Conservation (phyloP, 1,140 invertebrate species). For the Calycopis cecrops region DNA sequence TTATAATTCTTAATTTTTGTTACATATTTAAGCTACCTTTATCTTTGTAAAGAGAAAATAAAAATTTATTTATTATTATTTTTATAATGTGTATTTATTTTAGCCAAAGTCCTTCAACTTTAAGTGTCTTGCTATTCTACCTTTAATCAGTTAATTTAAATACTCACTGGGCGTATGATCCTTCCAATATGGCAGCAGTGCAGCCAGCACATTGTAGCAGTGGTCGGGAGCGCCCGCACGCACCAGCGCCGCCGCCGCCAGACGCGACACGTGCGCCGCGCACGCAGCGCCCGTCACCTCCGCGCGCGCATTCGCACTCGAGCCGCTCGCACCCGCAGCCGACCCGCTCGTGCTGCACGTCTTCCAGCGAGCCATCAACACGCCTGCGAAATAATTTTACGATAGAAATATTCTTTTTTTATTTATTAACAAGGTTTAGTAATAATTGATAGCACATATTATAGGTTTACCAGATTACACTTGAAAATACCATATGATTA, state of each 20-base stretch:
- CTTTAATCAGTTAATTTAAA: no score
- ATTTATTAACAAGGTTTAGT: no score
- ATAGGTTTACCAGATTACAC: no score
- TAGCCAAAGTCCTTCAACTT: no score
- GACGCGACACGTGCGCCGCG: slow-evolving; percentile 88
- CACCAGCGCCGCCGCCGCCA: slow-evolving; percentile 85
- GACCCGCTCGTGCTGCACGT: slow-evolving; percentile 39
- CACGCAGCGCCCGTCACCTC: slow-evolving; percentile 73
- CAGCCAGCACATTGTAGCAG: slow-evolving; percentile 87
- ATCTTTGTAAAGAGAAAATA: no score
- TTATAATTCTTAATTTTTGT: no score
- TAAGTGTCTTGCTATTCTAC: no score
- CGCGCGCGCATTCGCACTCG: slow-evolving; percentile 24
- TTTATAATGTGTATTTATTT: no score
- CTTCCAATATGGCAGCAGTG: slow-evolving; percentile 89
- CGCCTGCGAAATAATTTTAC: slow-evolving; percentile 68
- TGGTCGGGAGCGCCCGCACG: slow-evolving; percentile 88
- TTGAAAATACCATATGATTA: no score
- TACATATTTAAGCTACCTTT: no score
- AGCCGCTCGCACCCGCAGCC: slow-evolving; percentile 24
- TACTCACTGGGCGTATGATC: slow-evolving; percentile 52
- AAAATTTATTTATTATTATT: no score
- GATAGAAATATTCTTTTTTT: background rate
- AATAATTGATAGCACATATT: no score
- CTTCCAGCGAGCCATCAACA: slow-evolving; percentile 87